phyloP scores from a whole-genome alignment of 2,888 invertebrate species.

The Nycteola revayana region DNA sequence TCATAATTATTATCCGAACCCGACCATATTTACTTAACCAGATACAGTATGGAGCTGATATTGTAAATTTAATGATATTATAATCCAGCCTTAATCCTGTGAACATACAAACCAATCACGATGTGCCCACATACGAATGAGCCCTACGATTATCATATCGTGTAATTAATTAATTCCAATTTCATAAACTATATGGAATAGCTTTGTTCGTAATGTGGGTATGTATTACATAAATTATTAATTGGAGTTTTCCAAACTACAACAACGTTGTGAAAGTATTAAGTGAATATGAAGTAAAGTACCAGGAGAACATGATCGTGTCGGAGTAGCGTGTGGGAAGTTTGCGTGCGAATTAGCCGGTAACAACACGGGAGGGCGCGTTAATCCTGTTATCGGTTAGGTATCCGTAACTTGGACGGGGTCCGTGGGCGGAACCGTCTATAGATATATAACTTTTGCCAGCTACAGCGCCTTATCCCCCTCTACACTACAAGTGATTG shows the following conservation, averaged over 20 bases:
- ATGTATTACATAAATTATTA: background rate
- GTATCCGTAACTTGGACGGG: conserved; percentile 49
- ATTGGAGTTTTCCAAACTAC: background rate
- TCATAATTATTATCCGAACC: no score
- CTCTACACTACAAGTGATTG: conserved; percentile 44
- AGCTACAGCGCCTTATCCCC: conserved; percentile 47
- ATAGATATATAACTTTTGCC: conserved; percentile 52
- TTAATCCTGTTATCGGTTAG: conserved; percentile 72
- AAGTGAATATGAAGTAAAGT: conserved; percentile 40
- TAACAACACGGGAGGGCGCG: conserved; percentile 59
- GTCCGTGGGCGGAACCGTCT: conserved; percentile 44
- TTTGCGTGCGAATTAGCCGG: conserved; percentile 69
- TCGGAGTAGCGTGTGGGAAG: conserved; percentile 54
- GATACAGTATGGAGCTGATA: no score
- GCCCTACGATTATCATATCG: background rate
- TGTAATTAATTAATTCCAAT: background rate
- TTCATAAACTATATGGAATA: no score
- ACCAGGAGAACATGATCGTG: conserved; percentile 54
- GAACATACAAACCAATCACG: conserved; percentile 13
- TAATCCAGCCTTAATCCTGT: conserved; percentile 9
- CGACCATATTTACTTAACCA: no score
- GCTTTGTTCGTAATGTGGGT: no score
- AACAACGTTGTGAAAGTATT: conserved; percentile 21
- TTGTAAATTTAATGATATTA: conserved; percentile 13
- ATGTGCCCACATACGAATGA: conserved; percentile 8